phyloP scores from a whole-genome alignment of 1,140 invertebrate genomes.

The Orchestia grillus region DNA sequence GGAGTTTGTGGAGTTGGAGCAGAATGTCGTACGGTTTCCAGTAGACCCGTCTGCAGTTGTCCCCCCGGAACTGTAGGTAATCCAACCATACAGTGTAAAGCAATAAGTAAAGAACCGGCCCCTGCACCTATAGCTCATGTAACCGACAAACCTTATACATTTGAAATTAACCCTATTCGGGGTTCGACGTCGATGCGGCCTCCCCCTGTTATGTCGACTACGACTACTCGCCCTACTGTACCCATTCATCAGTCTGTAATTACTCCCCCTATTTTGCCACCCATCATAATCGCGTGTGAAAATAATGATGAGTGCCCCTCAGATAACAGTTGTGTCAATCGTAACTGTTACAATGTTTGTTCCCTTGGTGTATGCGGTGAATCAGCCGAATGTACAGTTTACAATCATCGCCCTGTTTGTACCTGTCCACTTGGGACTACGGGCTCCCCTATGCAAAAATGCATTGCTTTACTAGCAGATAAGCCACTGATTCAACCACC shows the following conservation, averaged over 20 bases:
- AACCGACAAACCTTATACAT: neutral
- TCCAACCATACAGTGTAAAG: slow-evolving; percentile 64
- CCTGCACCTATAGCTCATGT: neutral
- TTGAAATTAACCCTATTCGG: slow-evolving; percentile 34
- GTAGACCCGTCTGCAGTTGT: slow-evolving; percentile 69
- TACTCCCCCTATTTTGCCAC: slow-evolving; percentile 58
- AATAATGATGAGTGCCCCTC: slow-evolving; percentile 77
- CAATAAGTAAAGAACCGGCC: neutral
- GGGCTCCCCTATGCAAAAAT: slow-evolving; percentile 85
- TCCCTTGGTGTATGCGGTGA: slow-evolving; percentile 78
- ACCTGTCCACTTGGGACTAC: slow-evolving; percentile 85
- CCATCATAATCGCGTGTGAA: slow-evolving; percentile 61
- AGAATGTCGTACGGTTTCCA: slow-evolving; percentile 74
- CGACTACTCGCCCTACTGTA: slow-evolving; percentile 13
- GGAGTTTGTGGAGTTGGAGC: slow-evolving; percentile 82
- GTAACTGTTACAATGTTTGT: slow-evolving; percentile 80
- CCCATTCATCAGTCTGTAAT: slow-evolving; percentile 56
- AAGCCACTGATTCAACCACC: slow-evolving; percentile 48
- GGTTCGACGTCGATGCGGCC: slow-evolving; percentile 44
- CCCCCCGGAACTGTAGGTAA: slow-evolving; percentile 69
- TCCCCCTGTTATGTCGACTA: slow-evolving; percentile 59
- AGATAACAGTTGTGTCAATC: slow-evolving; percentile 79
- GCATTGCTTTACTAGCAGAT: slow-evolving; percentile 77
- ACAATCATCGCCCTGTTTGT: slow-evolving; percentile 65
- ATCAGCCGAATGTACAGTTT: slow-evolving; percentile 66